These are phyloP conservation scores for Phylloscopus trochiloides DNA, from an alignment of 2,113 vertebrate genomes.

Conservation along the genomic window DNA sequence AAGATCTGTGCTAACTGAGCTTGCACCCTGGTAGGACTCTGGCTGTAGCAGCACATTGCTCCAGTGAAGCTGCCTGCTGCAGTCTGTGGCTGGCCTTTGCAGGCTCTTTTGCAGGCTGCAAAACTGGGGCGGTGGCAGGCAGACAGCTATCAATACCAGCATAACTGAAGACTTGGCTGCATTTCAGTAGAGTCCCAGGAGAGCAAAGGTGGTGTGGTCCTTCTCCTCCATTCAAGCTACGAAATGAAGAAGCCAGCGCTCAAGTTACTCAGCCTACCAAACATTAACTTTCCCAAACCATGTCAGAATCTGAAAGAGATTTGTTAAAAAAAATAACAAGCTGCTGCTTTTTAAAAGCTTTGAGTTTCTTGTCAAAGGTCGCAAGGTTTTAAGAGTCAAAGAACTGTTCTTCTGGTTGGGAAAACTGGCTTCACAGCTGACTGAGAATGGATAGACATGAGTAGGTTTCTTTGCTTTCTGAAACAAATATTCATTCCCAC, in stretches of 20 bases:
- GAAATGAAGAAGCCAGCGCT: background rate
- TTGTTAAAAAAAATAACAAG: background rate
- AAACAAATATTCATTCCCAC: conserved; percentile 43
- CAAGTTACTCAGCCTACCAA: background rate
- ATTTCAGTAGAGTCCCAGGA: background rate
- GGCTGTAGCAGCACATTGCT: background rate
- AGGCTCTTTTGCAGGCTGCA: background rate
- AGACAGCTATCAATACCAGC: rapidly evolving
- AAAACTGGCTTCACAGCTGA: conserved; percentile 31
- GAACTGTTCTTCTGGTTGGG: background rate
- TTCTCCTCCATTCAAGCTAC: background rate
- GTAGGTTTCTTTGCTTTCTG: conserved; percentile 1
- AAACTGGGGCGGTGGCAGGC: background rate
- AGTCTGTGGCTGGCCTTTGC: background rate
- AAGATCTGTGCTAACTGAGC: background rate
- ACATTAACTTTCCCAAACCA: background rate
- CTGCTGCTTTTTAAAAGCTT: background rate
- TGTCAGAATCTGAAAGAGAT: background rate
- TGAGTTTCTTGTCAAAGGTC: background rate
- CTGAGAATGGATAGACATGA: conserved; percentile 8
- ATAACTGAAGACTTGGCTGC: background rate
- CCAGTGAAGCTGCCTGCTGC: background rate
- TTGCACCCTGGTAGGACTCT: rapidly evolving
- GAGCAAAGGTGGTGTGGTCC: background rate
- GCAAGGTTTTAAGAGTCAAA: conserved; percentile 7